Conservation (phyloP, 30 jellyfish, hydroid and myxozoan species). For the Chironex yamaguchii region DNA sequence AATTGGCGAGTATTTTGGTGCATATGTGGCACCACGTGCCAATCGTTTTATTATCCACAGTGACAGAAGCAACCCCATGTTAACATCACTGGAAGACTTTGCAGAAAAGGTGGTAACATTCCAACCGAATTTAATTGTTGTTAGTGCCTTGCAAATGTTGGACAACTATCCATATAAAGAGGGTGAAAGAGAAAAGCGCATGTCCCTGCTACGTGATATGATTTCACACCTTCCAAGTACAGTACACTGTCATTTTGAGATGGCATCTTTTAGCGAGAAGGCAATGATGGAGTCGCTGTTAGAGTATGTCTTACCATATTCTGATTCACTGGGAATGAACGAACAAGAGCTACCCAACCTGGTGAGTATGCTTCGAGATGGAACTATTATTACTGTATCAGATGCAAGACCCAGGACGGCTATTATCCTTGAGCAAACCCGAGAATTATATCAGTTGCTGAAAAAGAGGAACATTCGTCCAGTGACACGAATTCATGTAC, state of each 20-base stretch:
- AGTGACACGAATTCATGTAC: slow-evolving; percentile 86
- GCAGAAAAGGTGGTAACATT: slow-evolving; percentile 15
- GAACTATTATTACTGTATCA: slow-evolving; percentile 76
- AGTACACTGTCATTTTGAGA: slow-evolving; percentile 79
- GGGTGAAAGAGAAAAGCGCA: slow-evolving; percentile 81
- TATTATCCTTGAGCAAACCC: slow-evolving; percentile 72
- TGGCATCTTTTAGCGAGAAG: slow-evolving; percentile 95
- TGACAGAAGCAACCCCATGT: slow-evolving; percentile 80
- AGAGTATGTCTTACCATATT: slow-evolving; percentile 84
- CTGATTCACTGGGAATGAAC: slow-evolving; percentile 90
- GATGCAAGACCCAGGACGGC: slow-evolving; percentile 95
- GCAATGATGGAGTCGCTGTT: slow-evolving; percentile 84
- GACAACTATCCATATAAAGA: slow-evolving; percentile 85
- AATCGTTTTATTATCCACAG: slow-evolving; percentile 85
- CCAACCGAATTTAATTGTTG: slow-evolving; percentile 76
- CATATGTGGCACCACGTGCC: slow-evolving; percentile 84
- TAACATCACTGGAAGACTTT: slow-evolving; percentile 74
- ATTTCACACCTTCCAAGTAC: slow-evolving; percentile 42
- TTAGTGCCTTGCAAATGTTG: slow-evolving; percentile 91
- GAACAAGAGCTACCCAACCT: slow-evolving; percentile 93
- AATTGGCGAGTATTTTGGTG: slow-evolving; percentile 90
- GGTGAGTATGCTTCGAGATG: slow-evolving; percentile 83
- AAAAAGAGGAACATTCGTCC: slow-evolving; percentile 68
- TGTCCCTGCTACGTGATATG: slow-evolving; percentile 75
- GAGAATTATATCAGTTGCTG: slow-evolving; percentile 61